Evolutionary conservation across 1,140 invertebrate genomes (phyloP), one percentile per base, ranked within the genome.

Genomic region (Anastrepha obliqua): DNA sequence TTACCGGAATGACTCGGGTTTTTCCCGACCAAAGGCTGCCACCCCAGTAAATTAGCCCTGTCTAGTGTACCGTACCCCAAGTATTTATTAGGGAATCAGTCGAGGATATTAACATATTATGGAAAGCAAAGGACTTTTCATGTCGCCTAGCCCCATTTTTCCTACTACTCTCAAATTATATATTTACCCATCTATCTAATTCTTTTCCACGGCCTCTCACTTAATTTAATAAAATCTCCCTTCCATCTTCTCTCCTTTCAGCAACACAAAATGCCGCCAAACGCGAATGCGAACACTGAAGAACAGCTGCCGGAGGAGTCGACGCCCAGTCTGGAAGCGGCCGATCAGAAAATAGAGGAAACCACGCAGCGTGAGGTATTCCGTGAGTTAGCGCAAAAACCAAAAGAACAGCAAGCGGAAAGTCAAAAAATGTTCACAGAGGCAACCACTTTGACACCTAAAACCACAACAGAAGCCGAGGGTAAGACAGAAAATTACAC

Each of bases 201-300:
- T 29, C 29, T 29, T 29, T 0, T 29, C 1, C 29, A 29, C 29
- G 29, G 29, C 0, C 1, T 29, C 29, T 29, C 29, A 29, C 29
- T 29, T 29, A 29, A 29, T 29, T 29, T 29, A 0, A 29, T 29
- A 29, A 29, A 29, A 29, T 29, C 29, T 29, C 29, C 29, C 29
- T 29, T 29, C 29, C 29, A 29, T 29, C 29, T 29, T 29, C 29
- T 29, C 29, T 29, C 20, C 1, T 59, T 59, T 11, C 89, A 90
- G 91, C 89, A 91, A 89, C 87, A 89, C 91, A 92, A 91, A 89
- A 92, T 92, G 91, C 90, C 91, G 88, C 91, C 91, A 92, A 92
- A 92, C 89, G 85, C 90, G 87, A 91, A 90, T 89, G 88, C 90
- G 59, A 70, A 85, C 88, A 90, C 91, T 89, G 91, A 92, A 89